Base-by-base conservation (phyloP, 2,888 invertebrate genomes). In the Listrodromus nycthemerus region DNA sequence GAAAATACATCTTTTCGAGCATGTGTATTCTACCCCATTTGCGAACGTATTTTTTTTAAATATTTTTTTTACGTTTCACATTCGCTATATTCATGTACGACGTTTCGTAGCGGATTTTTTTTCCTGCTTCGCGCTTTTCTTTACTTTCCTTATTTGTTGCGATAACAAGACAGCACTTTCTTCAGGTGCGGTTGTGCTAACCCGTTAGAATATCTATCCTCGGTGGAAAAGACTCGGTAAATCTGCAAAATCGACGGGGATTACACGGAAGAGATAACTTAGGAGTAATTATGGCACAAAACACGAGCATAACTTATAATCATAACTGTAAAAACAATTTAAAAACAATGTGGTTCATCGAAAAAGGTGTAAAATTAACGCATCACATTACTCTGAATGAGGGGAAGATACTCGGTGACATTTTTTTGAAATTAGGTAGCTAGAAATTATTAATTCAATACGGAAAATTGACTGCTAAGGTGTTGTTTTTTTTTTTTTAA, bases 131-230 rank as follows among this genome's bases (percentile, higher is more conserved):
- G 33, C 48, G 66, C 69, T 48, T 82, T 77, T 82, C 61, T 69
- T 80, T 45, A 65, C 10, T 80, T 67, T 37, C 58, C 27, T 30
- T 2, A 61, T n/a, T 2, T n/a, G 30, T 71, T 37, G 8, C 52
- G 69, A 75, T 55, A 33, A 83, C 75, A 69, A 73, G 71, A 67
- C 50, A 41, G 37, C 52, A 71, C 83, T 83, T 80, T 80, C 83
- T 73, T 76, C 67, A 45, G 30, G 10, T 65, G 67, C 66, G 27
- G 10, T 27, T 13, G n/a, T 21, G 30, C 27, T 37, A 8, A n/a
- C 55, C 27, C 70, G 58, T 66, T 52, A 52, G 1, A 52, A 52
- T 19, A 52, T 21, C 16, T 5, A 52, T 2, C 7, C 19, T 19
- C 19, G 19, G 50, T 50, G 41, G 13, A 41, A 3, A 41, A 41